Evolutionary conservation across 2,888 invertebrate species (phyloP).

Genomic region (Cordilura impudica): DNA sequence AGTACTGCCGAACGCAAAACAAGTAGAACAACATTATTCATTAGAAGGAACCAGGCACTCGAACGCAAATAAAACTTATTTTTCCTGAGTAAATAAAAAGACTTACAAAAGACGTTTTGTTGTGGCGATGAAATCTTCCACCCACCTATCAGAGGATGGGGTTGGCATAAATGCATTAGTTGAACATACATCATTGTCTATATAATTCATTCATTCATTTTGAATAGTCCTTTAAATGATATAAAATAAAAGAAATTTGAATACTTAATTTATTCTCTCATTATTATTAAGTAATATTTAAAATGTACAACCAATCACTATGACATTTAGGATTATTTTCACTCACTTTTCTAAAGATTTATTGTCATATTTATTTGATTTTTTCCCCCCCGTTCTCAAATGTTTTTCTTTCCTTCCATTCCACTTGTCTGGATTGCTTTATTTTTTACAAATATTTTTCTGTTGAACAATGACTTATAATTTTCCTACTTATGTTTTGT

Average conservation of each 20-base stretch:
- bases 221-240: neutral
- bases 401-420: neutral
- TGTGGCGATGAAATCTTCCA: neutral
- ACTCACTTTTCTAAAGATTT: neutral
- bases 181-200: neutral
- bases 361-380: neutral
- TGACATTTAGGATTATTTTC: neutral
- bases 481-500: slow-evolving; percentile 39
- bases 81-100: slow-evolving; percentile 9
- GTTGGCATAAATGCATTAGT: neutral
- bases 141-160: neutral
- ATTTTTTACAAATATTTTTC: neutral
- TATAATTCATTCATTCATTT: neutral
- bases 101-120: slow-evolving; percentile 6
- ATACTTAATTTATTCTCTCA: neutral
- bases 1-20: neutral
- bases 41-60: slow-evolving; percentile 11
- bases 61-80: slow-evolving; percentile 13
- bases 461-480: slow-evolving; percentile 30
- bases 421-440: neutral
- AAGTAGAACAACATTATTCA: neutral
- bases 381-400: neutral
- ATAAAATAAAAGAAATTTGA: too few relatives aligned
- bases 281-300: neutral
- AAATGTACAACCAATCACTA: neutral